phyloP scores from a whole-genome alignment of 2,113 vertebrate genomes.

The Dunckerocampus dactyliophorus region DNA sequence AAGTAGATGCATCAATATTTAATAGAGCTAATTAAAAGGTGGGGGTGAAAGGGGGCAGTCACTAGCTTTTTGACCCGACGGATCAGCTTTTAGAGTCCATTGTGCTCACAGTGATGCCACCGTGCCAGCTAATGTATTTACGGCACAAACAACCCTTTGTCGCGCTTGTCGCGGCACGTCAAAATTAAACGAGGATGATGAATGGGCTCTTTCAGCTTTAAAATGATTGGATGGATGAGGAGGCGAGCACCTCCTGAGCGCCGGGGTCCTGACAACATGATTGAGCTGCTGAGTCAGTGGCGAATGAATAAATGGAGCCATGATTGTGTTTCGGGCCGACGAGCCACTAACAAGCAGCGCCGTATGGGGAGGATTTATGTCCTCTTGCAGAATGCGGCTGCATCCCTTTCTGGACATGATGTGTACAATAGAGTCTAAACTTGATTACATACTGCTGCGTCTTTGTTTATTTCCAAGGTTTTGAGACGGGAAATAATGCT shows the following conservation, averaged over 20 bases:
- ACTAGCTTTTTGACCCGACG: not conserved
- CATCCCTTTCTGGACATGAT: not conserved
- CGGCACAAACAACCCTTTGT: slow-evolving; percentile 31
- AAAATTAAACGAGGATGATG: slow-evolving; percentile 43
- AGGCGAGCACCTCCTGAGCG: slow-evolving; percentile 24
- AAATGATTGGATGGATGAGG: slow-evolving; percentile 39
- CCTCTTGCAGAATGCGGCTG: not conserved
- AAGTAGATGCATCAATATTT: slow-evolving; percentile 37
- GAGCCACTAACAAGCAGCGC: slow-evolving; percentile 6
- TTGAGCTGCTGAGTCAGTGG: slow-evolving; percentile 35
- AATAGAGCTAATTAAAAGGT: slow-evolving; percentile 30
- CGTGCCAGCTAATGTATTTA: slow-evolving; percentile 9
- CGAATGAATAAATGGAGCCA: slow-evolving; percentile 38
- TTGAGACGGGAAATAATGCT: no score
- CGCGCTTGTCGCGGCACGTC: slow-evolving; percentile 21
- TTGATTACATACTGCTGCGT: not conserved
- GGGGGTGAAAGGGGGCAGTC: not conserved
- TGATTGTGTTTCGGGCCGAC: slow-evolving; percentile 28
- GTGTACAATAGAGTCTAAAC: not conserved
- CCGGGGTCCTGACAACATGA: slow-evolving; percentile 39
- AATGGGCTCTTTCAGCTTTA: slow-evolving; percentile 32
- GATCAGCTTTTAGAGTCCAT: slow-evolving; percentile 7
- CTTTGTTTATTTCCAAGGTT: not conserved
- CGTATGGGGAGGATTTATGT: slow-evolving; percentile 6
- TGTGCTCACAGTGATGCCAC: not conserved